Conservation (phyloP, 1,140 invertebrate species). For the Conopomorpha cramerella region DNA sequence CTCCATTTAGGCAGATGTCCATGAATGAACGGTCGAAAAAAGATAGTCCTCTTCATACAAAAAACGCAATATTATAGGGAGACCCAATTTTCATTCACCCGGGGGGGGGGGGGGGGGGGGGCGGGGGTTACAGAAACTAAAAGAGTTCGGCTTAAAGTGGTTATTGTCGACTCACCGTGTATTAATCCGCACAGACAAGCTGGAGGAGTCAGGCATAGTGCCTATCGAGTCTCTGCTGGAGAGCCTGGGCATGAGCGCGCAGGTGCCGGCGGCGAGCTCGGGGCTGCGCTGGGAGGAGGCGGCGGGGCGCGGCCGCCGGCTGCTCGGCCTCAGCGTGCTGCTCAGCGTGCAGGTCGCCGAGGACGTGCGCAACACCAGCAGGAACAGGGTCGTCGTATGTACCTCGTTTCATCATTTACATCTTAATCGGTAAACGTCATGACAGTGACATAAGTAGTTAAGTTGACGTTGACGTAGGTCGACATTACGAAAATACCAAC, state of each 20-base stretch:
- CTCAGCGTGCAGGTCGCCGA: conserved; percentile 68
- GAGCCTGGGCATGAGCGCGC: conserved; percentile 49
- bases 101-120: too few relatives aligned
- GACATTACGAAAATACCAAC: too few relatives aligned
- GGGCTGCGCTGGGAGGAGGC: conserved; percentile 54
- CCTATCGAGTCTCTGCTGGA: conserved; percentile 60
- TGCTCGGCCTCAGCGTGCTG: conserved; percentile 64
- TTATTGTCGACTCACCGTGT: too few relatives aligned
- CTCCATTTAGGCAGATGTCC: too few relatives aligned
- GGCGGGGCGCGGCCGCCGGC: conserved; percentile 55
- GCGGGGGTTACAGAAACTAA: too few relatives aligned
- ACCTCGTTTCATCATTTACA: neutral
- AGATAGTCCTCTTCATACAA: too few relatives aligned
- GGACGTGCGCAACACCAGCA: conserved; percentile 67
- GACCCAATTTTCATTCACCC: too few relatives aligned
- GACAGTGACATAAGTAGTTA: neutral
- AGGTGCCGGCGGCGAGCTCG: conserved; percentile 38
- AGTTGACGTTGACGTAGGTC: too few relatives aligned
- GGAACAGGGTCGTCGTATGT: conserved; percentile 66
- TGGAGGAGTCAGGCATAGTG: conserved; percentile 62
- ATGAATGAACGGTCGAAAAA: too few relatives aligned
- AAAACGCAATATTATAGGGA: too few relatives aligned
- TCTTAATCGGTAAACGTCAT: neutral
- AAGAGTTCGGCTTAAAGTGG: too few relatives aligned
- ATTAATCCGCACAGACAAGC: conserved; percentile 46